A percentile compares a stretch with the other conserved stretches of the same genome.
Conservation (phyloP, 2,113 vertebrate genomes). For the Tetrax tetrax region DNA sequence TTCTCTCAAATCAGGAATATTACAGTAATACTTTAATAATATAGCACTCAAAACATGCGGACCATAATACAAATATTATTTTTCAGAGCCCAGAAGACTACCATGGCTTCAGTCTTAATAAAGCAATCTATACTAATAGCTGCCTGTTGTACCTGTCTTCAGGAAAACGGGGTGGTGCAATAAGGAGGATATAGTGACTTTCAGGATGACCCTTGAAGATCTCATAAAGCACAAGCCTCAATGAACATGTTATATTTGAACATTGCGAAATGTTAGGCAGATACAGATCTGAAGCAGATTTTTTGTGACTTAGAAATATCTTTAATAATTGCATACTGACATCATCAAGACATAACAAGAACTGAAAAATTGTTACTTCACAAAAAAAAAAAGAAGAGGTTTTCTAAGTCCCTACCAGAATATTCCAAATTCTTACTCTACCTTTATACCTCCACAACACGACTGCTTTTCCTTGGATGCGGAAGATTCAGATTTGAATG, state of each 20-base stretch:
- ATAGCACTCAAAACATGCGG: accelerated
- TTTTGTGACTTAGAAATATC: background rate
- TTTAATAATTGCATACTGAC: background rate
- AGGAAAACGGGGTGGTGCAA: background rate
- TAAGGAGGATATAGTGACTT: background rate
- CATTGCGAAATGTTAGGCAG: background rate
- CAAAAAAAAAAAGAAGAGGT: background rate
- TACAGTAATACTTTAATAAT: background rate
- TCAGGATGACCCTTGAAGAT: background rate
- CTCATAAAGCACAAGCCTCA: background rate
- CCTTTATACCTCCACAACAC: slow-evolving; percentile 74
- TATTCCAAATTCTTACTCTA: slow-evolving; percentile 42
- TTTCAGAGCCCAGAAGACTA: background rate
- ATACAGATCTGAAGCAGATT: background rate
- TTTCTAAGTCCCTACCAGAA: background rate
- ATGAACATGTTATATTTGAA: background rate
- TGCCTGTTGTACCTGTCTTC: background rate
- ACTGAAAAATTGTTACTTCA: background rate
- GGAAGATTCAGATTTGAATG: slow-evolving; percentile 61
- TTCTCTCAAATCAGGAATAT: background rate
- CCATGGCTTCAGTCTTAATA: background rate
- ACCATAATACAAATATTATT: accelerated
- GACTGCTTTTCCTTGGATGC: slow-evolving; percentile 54
- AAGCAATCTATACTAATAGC: background rate
- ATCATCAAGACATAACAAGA: background rate